These are phyloP conservation scores for Amphibalanus amphitrite DNA, from an alignment of 1,140 invertebrate species.

Conservation along the genomic window DNA sequence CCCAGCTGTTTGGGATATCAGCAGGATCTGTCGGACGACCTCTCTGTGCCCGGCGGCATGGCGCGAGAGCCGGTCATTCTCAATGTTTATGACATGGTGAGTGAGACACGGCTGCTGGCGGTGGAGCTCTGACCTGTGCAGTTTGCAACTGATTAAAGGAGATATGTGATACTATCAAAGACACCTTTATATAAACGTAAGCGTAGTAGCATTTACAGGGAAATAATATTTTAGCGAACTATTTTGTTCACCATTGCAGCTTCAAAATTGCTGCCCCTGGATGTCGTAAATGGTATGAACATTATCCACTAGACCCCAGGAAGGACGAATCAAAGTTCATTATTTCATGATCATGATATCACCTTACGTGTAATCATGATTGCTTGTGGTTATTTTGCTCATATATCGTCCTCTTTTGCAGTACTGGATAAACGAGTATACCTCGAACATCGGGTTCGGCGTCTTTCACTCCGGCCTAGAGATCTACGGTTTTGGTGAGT, in stretches of 20 bases:
- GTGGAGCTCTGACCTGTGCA: too few species aligned
- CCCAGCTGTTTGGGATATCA: constrained; percentile 2
- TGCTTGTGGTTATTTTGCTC: background rate
- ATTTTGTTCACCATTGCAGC: background rate
- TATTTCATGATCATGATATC: background rate
- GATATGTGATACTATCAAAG: too few species aligned
- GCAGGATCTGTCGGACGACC: background rate
- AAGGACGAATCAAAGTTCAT: background rate
- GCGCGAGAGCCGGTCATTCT: constrained; percentile 1
- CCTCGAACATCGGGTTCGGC: constrained; percentile 81
- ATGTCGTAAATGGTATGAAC: background rate
- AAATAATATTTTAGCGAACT: background rate
- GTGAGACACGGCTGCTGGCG: too few species aligned
- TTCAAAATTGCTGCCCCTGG: background rate
- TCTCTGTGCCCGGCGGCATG: background rate
- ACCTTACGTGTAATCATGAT: background rate
- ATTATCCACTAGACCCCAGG: background rate
- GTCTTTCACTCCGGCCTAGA: constrained; percentile 97
- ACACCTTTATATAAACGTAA: too few species aligned
- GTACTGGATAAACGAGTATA: constrained; percentile 93
- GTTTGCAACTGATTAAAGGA: too few species aligned
- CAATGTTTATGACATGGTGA: background rate
- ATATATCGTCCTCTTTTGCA: constrained; percentile 26
- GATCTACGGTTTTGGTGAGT: constrained; percentile 68
- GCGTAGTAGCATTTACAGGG: too few species aligned